Evolutionary conservation across 2,888 invertebrate species (phyloP).

Genomic region (Philhelius pedissequus): DNA sequence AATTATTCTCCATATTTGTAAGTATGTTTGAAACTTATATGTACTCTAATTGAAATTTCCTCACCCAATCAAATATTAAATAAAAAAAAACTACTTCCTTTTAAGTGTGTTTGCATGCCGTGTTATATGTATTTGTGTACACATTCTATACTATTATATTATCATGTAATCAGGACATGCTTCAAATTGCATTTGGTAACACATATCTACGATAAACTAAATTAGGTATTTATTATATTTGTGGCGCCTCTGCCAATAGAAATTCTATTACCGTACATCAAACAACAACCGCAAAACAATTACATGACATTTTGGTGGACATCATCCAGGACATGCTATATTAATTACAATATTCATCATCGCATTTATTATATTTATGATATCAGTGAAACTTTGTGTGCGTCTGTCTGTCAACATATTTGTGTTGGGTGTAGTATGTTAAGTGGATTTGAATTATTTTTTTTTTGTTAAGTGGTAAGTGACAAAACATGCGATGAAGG

Average conservation of each 20-base stretch:
- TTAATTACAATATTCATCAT: conserved; percentile 46
- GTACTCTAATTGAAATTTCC: too few relatives aligned
- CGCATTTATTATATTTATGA: background rate
- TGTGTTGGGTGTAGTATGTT: background rate
- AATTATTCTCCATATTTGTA: too few relatives aligned
- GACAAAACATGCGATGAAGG: background rate
- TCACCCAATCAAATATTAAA: too few relatives aligned
- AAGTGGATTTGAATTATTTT: conserved; percentile 20
- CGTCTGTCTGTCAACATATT: background rate
- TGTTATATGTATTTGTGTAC: background rate
- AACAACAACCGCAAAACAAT: conserved; percentile 47
- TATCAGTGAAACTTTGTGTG: background rate
- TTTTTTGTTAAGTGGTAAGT: background rate
- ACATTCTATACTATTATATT: background rate
- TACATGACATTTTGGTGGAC: conserved; percentile 50
- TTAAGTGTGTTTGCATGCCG: too few relatives aligned
- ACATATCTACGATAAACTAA: conserved; percentile 14
- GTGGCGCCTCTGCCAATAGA: conserved; percentile 28
- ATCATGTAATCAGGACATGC: conserved; percentile 20
- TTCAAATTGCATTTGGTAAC: conserved; percentile 47
- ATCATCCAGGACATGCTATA: conserved; percentile 32
- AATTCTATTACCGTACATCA: conserved; percentile 39
- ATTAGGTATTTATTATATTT: conserved; percentile 62
- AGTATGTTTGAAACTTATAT: too few relatives aligned
- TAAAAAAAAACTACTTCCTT: too few relatives aligned